Evolutionary conservation across 2,888 invertebrate genomes (phyloP), one percentile per base, ranked within the genome.

Genomic region (Idaea biselata): DNA sequence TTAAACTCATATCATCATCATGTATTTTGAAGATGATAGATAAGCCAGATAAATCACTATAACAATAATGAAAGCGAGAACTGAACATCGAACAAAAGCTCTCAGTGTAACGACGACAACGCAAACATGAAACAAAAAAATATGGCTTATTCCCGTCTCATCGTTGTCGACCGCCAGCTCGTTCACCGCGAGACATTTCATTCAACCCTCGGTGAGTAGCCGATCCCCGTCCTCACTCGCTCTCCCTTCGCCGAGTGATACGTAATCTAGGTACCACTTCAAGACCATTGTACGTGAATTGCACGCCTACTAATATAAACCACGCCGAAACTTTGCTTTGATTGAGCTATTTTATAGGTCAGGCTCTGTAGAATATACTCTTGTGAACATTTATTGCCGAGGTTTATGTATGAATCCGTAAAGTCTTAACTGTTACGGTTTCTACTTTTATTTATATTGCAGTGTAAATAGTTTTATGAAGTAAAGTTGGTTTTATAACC

Each of bases 101-200:
- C 82, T 82, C 83, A 79, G 82, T 77, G 77, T 77, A 73, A 67
- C 75, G 79, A 73, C 76, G 70, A 77, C 81, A 79, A 82, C 82
- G 82, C 81, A 83, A 82, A 83, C 81, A 83, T 83, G 84, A 82
- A 83, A 79, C 79, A 82, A 80, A 81, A 25, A 25, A 87, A 86
- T 44, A 44, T 84, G 82, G 78, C 81, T 85, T 82, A 79, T 78
- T 83, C 67, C 58, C 68, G 64, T 68, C 44, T 7, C 70, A 68
- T 71, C 71, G 66, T 62, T 66, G 61, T 60, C 68, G 72, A 63
- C 64, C 66, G 70, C 71, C 66, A 70, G 70, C 69, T 67, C 68
- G 65, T 71, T 74, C 74, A 73, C 70, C 67, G 62, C 63, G 74
- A 74, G 71, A 76, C 70, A 73, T 77, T 75, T 72, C 77, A 75